phyloP scores from a whole-genome alignment of 2,888 invertebrate species.

The Acrocyrtus sp. region DNA sequence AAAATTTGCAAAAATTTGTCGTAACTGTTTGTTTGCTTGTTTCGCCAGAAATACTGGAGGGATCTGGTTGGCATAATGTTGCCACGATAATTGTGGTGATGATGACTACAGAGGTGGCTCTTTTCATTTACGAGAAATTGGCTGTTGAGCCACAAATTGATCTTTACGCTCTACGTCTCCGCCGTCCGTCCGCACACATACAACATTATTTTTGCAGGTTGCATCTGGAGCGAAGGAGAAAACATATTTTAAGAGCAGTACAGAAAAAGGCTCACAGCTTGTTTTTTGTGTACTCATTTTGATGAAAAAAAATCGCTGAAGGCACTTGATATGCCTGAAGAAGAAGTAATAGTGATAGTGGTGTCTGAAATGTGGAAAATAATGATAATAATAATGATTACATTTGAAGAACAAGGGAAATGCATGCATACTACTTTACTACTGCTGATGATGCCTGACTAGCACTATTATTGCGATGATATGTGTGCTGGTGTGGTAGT shows the following conservation, averaged over 20 bases:
- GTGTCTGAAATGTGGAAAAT: slow-evolving; percentile 47
- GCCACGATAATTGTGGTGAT: no score
- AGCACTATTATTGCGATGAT: background rate
- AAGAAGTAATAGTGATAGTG: slow-evolving; percentile 36
- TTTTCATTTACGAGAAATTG: no score
- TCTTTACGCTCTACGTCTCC: no score
- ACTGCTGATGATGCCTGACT: no score
- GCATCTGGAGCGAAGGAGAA: background rate
- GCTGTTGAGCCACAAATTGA: no score
- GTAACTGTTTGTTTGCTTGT: no score
- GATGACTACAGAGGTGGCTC: no score
- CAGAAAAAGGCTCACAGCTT: background rate
- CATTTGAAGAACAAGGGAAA: background rate
- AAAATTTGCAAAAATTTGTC: no score
- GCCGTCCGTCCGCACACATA: no score
- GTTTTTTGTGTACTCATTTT: background rate
- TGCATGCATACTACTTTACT: background rate
- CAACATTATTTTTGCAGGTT: background rate
- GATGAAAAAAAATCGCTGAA: background rate
- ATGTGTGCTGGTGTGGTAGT: background rate
- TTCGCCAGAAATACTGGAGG: no score
- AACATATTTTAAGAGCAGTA: background rate
- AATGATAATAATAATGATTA: slow-evolving; percentile 52
- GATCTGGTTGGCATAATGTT: no score
- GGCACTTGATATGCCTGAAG: background rate